Percentiles rank a stretch among this genome's conserved stretches.
These are phyloP conservation scores for Tauraco erythrolophus DNA, from an alignment of 2,113 vertebrate genomes.

Conservation along the genomic window DNA sequence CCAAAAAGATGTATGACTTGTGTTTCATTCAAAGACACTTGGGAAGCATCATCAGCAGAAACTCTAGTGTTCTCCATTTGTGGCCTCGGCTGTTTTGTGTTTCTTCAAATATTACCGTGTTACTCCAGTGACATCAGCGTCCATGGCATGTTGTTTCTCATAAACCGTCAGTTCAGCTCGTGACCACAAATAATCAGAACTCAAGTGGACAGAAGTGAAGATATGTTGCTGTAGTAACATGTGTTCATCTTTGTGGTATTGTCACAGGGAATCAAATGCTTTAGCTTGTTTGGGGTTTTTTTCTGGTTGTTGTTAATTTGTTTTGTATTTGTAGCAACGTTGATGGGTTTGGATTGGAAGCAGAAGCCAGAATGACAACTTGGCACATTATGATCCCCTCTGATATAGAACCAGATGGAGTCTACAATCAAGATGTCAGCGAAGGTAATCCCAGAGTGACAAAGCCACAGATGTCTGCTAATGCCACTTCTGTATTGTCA, in stretches of 20 bases:
- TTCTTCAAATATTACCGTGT: neutral
- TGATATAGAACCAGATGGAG: constrained; percentile 88
- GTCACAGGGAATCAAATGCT: neutral
- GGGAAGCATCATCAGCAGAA: neutral
- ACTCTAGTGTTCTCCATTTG: neutral
- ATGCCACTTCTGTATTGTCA: neutral
- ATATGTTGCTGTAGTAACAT: neutral
- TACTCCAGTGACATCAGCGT: neutral
- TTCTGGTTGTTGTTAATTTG: neutral
- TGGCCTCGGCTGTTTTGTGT: neutral
- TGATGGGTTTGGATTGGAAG: constrained; percentile 97
- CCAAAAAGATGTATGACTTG: neutral
- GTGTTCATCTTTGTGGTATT: neutral
- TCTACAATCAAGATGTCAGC: constrained; percentile 92
- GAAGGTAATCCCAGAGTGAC: constrained; percentile 82
- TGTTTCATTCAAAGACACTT: neutral
- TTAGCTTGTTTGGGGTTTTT: neutral
- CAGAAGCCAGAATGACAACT: constrained; percentile 98
- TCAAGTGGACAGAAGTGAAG: neutral
- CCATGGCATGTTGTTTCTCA: neutral
- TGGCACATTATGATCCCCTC: constrained; percentile 97
- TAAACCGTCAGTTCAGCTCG: neutral
- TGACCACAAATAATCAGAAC: neutral
- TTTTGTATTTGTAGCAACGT: constrained; percentile 82
- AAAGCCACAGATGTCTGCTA: neutral